A percentile compares a stretch with the other conserved stretches of the same genome.
These are phyloP conservation scores for Hipparchia semele DNA, from an alignment of 2,888 invertebrate genomes.

Conservation along the genomic window DNA sequence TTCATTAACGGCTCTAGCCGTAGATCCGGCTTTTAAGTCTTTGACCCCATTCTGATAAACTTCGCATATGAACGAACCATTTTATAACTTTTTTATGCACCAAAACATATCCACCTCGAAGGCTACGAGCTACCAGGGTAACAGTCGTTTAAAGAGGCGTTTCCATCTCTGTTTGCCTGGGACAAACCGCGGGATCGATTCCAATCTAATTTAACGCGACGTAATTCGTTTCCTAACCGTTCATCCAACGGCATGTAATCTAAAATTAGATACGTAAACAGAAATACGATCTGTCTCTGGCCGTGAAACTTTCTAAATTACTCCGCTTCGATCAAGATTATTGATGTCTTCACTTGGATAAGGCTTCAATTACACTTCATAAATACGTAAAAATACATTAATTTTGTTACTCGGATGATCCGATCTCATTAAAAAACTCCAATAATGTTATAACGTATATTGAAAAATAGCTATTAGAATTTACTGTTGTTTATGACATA, in stretches of 20 bases:
- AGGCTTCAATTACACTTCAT: neutral
- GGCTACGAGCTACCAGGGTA: conserved; percentile 4
- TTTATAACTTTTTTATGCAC: too few relatives aligned
- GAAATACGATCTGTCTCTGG: conserved; percentile 27
- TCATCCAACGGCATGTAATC: conserved; percentile 31
- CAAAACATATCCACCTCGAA: neutral
- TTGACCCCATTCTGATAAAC: too few relatives aligned
- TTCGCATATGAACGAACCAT: too few relatives aligned
- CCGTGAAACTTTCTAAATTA: conserved; percentile 32
- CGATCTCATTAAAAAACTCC: too few relatives aligned
- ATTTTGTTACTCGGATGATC: neutral
- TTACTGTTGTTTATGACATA: too few relatives aligned
- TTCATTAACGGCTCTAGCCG: too few relatives aligned
- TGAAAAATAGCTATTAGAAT: too few relatives aligned
- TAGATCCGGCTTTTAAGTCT: too few relatives aligned
- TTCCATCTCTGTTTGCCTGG: conserved; percentile 41
- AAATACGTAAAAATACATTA: neutral
- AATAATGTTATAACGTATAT: too few relatives aligned
- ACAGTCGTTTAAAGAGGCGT: conserved; percentile 39
- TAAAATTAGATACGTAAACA: conserved; percentile 34
- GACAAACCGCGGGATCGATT: conserved; percentile 47
- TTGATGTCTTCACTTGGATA: conserved; percentile 25
- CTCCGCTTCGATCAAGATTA: conserved; percentile 32
- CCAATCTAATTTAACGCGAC: conserved; percentile 49
- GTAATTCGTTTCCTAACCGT: conserved; percentile 45